Evolutionary conservation across 2,888 invertebrate genomes (phyloP), one percentile per base, ranked within the genome.

Genomic region (Hipparchia semele): DNA sequence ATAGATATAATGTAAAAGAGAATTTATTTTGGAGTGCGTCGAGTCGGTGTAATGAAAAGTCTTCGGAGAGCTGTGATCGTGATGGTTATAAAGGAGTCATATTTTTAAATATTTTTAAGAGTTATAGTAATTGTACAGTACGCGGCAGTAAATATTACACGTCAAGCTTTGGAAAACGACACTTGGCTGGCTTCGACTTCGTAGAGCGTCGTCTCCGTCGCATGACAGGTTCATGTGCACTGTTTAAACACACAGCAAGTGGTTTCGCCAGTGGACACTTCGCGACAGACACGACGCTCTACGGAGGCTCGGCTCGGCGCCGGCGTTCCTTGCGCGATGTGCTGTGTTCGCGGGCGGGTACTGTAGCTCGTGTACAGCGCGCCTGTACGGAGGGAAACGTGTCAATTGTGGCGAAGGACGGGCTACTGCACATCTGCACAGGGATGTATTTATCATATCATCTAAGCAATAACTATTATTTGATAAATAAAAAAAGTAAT

Each of bases 61-160:
- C 92, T 92, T 90, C 87, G 93, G 93, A 91, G 90, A 90, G 93
- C 93, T 94, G 93, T 94, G 93, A 94, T 94, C 88, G 89, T 86
- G 93, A 92, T 87, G 93, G 93, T 91, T 92, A 91, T 90, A 92
- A 92, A 87, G 90, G 91, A 94, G 93, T 94, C 93, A 94, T 94
- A 94, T 94, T 92, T 94, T 93, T 93, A 91, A 93, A 90, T 92
- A 91, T 78, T 87, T 87, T 83, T 92, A 93, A 92, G 93, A 90
- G 89, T 92, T 91, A 91, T 64, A 70, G 70, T 70, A 64, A 70
- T 70, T 39, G 39, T 39, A 39, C 39, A 39, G 39, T 39, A 39
- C 39, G 3, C 39, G 39, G 39, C 39, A 39, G 39, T 39, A 5
- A 39, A 5, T 39, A 39, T 39, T 5, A 39, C 39, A 39, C 39